phyloP scores from a whole-genome alignment of 2,113 vertebrate genomes.

The Myxocyprinus asiaticus region DNA sequence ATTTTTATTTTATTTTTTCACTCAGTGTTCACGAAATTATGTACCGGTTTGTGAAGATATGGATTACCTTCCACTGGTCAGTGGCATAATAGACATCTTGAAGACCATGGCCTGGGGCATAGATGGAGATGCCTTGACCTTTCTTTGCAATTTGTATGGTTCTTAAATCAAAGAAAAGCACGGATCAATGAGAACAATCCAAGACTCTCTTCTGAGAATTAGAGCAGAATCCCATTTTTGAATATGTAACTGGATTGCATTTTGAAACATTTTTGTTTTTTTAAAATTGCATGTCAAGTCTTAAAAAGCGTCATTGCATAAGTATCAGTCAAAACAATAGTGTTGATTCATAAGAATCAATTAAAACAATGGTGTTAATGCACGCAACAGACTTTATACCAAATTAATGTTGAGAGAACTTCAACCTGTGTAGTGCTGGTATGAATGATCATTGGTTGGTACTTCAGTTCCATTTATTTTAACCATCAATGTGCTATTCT shows the following conservation, averaged over 20 bases:
- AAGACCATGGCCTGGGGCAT: conserved; percentile 62
- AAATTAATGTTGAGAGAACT: not conserved
- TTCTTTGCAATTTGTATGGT: conserved; percentile 55
- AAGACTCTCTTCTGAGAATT: no score
- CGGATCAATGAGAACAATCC: no score
- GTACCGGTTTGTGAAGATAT: no score
- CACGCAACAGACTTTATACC: not conserved
- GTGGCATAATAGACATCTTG: conserved; percentile 62
- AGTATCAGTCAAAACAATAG: no score
- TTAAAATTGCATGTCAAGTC: no score
- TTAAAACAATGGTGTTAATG: not conserved
- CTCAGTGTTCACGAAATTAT: no score
- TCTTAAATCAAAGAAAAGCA: conserved; percentile 30
- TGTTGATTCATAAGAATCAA: no score
- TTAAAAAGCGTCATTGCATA: no score
- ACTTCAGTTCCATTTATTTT: conserved; percentile 63
- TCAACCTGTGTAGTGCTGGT: conserved; percentile 60
- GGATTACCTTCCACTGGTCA: conserved; percentile 52
- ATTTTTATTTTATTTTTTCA: no score
- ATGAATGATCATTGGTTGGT: conserved; percentile 54
- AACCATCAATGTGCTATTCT: conserved; percentile 33
- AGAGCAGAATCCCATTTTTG: no score
- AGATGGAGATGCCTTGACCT: conserved; percentile 55
- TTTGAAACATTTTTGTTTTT: not conserved
- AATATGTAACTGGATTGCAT: no score